Conservation (phyloP, 2,113 vertebrate genomes). For the Bothrops jararaca region DNA sequence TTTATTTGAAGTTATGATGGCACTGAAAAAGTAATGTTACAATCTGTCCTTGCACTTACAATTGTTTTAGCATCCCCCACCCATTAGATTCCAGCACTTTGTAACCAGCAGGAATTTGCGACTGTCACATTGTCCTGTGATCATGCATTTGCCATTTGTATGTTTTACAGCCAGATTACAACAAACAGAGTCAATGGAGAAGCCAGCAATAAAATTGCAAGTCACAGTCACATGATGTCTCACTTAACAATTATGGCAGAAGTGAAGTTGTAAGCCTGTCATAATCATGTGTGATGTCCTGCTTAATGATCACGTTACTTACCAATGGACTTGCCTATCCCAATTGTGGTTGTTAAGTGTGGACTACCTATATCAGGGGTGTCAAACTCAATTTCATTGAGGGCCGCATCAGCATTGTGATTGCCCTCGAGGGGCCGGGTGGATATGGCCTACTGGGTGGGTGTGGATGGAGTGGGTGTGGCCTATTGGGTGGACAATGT, state of each 20-base stretch:
- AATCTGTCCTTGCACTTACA: background rate
- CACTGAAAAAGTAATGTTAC: background rate
- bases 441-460: no score
- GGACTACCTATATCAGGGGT: background rate
- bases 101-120: background rate
- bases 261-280: background rate
- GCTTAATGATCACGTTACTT: background rate
- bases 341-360: background rate
- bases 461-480: no score
- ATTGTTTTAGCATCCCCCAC: background rate
- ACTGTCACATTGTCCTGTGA: background rate
- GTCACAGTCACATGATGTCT: background rate
- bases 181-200: background rate
- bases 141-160: background rate
- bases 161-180: background rate
- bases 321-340: background rate
- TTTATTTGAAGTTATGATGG: background rate
- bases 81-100: background rate
- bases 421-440: no score
- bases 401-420: no score
- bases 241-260: background rate
- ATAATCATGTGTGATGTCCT: background rate
- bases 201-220: background rate
- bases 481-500: no score
- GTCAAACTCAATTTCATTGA: no score